A percentile compares a stretch with the other conserved stretches of the same genome.
phyloP scores from a whole-genome alignment of 2,797 vertebrate genomes.

The Oryzias dopingdopingensis region DNA sequence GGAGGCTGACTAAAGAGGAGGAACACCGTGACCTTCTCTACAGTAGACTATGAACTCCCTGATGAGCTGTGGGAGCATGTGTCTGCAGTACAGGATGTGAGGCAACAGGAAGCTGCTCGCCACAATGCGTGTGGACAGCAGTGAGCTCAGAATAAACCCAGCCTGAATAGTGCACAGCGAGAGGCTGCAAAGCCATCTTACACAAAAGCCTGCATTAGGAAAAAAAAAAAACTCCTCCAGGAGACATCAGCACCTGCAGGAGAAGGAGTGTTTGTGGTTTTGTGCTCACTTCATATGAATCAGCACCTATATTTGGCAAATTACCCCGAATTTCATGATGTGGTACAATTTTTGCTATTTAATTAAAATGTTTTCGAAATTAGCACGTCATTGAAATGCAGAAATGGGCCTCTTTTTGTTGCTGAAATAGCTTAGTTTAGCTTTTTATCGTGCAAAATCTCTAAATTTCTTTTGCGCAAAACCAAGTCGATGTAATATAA shows the following conservation, averaged over 20 bases:
- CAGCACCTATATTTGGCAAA: slow-evolving; percentile 28
- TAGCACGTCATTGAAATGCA: slow-evolving; percentile 12
- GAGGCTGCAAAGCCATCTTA: slow-evolving; percentile 23
- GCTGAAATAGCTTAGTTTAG: too few species aligned
- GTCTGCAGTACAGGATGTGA: slow-evolving; percentile 56
- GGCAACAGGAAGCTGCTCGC: slow-evolving; percentile 61
- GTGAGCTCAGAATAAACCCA: slow-evolving; percentile 47
- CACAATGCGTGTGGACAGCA: slow-evolving; percentile 61
- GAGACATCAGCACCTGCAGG: slow-evolving; percentile 39
- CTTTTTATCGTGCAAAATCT: too few species aligned
- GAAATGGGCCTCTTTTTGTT: background rate
- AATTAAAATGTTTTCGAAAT: slow-evolving; percentile 20
- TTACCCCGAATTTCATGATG: slow-evolving; percentile 6
- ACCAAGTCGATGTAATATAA: too few species aligned
- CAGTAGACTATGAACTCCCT: slow-evolving; percentile 57
- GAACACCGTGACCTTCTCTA: slow-evolving; percentile 56
- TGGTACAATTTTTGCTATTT: slow-evolving; percentile 5
- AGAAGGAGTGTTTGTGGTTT: slow-evolving; percentile 7
- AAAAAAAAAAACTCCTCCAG: slow-evolving; percentile 17
- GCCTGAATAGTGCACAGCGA: slow-evolving; percentile 43
- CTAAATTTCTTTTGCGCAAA: too few species aligned
- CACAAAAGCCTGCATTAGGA: slow-evolving; percentile 5
- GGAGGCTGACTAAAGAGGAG: slow-evolving; percentile 22
- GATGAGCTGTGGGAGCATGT: slow-evolving; percentile 50
- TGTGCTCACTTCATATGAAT: slow-evolving; percentile 11